Conservation (phyloP, 1,140 invertebrate species). For the Dryas iulia region DNA sequence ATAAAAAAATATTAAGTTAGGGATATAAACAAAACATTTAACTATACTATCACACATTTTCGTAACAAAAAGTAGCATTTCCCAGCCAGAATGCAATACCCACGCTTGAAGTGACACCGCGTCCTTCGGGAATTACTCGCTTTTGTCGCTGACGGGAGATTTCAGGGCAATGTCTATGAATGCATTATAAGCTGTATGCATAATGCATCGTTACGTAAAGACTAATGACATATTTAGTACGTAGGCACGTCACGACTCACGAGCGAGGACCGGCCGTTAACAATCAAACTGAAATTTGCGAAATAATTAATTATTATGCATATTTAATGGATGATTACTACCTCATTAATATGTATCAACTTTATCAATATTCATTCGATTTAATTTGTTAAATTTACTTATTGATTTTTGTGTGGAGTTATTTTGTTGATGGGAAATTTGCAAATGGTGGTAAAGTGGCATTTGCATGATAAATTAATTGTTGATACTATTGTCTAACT, state of each 20-base stretch:
- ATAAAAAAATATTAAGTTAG: too few relatives aligned
- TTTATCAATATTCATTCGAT: neutral
- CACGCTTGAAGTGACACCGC: conserved; percentile 26
- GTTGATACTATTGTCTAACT: too few relatives aligned
- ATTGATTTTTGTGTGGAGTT: too few relatives aligned
- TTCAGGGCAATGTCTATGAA: conserved; percentile 53
- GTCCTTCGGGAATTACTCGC: conserved; percentile 45
- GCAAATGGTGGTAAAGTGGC: neutral
- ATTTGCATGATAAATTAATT: too few relatives aligned
- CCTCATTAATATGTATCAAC: neutral
- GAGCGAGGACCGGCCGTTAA: neutral
- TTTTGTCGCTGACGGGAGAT: conserved; percentile 48
- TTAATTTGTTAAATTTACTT: neutral
- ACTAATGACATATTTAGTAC: conserved; percentile 35
- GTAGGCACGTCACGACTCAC: neutral
- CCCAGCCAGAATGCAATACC: neutral
- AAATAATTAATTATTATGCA: neutral
- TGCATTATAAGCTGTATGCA: conserved; percentile 50
- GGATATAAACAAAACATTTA: too few relatives aligned
- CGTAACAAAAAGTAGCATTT: neutral
- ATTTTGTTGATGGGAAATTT: too few relatives aligned
- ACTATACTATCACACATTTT: neutral
- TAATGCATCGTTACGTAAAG: conserved; percentile 43
- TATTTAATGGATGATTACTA: neutral
- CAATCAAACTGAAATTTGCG: neutral